Evolutionary conservation across 1,140 invertebrate genomes (phyloP), one percentile per base, ranked within the genome.

Genomic region (Cepaea nemoralis): DNA sequence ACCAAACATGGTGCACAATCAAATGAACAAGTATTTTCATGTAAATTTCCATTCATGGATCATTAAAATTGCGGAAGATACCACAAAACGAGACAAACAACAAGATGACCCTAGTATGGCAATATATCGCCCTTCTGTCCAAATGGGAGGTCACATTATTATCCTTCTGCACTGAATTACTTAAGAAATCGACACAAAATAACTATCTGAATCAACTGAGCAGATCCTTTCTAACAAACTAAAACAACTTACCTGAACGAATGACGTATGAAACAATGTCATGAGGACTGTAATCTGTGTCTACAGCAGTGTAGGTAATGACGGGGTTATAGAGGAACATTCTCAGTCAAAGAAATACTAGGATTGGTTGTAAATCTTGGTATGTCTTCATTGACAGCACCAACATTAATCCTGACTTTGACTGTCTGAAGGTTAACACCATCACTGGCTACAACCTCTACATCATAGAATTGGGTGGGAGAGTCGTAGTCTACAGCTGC

Each of bases 401-500:
- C 81, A 3, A 90, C 55, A 16, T 45, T 83, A 1, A 90, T 83
- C 10, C 59, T 76, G 37, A 88, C 84, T 14, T 74, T 82, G 40
- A 87, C 82, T 10, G 78, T 79, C 39, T 83, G 37, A 0, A 77
- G 45, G 76, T 77, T 83, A 19, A 73, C 81, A 16, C 80, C 81
- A 69, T 88, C 87, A 33, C 77, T 79, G 19, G 84, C 85, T 16
- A 69, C 45, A 24, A 87, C 81, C 27, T 83, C 75, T 19, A 88
- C 63, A 10, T 75, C 27, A 71, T 86, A 88, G 35, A 80, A 69
- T 48, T 83, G 73, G 0, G 83, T 86, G 40, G 80, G 83, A 27
- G 83, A 84, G 71, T 88, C 87, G 71, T 86, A 88, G 75, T 88
- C 85, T 1, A 87, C 50, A 12, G 70, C 86, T 88, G 69, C 0